phyloP scores from a whole-genome alignment of 2,888 invertebrate genomes.

The Anaspis maculata region DNA sequence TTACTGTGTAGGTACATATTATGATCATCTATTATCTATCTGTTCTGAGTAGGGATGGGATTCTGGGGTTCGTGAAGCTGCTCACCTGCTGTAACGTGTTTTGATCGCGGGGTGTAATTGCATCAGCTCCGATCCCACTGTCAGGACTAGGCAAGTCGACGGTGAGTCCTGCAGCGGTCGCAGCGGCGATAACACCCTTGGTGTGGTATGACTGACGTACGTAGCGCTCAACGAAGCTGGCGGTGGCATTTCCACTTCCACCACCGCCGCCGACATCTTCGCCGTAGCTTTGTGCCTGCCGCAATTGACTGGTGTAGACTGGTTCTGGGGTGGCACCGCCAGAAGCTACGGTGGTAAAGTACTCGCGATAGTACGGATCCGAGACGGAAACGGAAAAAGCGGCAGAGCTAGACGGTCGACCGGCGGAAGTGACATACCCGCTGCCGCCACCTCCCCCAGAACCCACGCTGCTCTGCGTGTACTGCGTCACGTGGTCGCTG shows the following conservation, averaged over 20 bases:
- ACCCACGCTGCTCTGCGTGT: constrained; percentile 39
- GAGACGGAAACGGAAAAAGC: constrained; percentile 52
- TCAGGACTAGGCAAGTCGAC: constrained; percentile 94
- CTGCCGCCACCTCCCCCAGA: too few species aligned
- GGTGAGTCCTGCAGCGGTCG: constrained; percentile 72
- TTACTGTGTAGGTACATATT: too few species aligned
- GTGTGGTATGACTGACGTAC: constrained; percentile 61
- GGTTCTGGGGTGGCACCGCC: constrained; percentile 52
- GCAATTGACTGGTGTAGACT: constrained; percentile 38
- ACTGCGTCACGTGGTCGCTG: constrained; percentile 21
- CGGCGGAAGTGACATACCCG: constrained; percentile 36
- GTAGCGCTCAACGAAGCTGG: constrained; percentile 61
- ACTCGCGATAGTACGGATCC: constrained; percentile 75
- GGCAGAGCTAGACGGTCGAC: constrained; percentile 42
- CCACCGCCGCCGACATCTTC: constrained; percentile 47
- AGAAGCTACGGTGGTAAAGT: constrained; percentile 55
- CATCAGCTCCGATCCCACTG: constrained; percentile 91
- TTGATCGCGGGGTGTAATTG: constrained; percentile 85
- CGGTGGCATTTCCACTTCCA: constrained; percentile 52
- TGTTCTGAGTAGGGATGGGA: constrained; percentile 1
- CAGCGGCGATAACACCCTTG: constrained; percentile 64
- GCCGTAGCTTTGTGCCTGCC: constrained; percentile 50
- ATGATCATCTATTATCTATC: background rate
- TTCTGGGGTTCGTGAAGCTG: too few species aligned
- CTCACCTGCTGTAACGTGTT: constrained; percentile 83